Evolutionary conservation across 2,797 vertebrate genomes (phyloP).

Genomic region (Sparus aurata): DNA sequence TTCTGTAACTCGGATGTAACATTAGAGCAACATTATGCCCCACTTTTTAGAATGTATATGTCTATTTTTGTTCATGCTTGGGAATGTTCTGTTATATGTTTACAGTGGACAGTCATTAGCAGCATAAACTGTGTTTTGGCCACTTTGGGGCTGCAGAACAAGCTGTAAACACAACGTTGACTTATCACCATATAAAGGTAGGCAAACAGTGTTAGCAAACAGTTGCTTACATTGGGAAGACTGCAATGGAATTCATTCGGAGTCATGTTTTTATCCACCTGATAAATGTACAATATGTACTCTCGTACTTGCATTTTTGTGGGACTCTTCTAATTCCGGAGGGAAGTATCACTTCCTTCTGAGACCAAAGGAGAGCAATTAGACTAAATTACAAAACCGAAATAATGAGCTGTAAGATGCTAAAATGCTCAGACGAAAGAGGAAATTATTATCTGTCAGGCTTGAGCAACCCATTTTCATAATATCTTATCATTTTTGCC

Average conservation of each 20-base stretch:
- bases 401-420: not conserved
- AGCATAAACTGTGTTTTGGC: not conserved
- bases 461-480: not conserved
- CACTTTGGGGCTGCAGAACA: not conserved
- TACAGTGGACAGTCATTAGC: not conserved
- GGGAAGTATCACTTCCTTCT: not conserved
- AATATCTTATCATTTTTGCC: not conserved
- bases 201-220: not conserved
- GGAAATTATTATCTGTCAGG: not conserved
- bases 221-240: not conserved
- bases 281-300: not conserved
- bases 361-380: too few relatives aligned
- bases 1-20: constrained; percentile 7
- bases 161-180: constrained; percentile 22
- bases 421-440: not conserved
- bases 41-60: constrained; percentile 2
- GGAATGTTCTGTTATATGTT: not conserved
- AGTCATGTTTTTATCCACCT: not conserved
- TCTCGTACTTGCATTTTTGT: not conserved
- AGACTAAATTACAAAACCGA: not conserved
- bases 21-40: not conserved
- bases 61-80: not conserved
- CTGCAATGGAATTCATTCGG: not conserved
- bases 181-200: not conserved
- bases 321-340: not conserved